Conservation (phyloP, 2,797 vertebrate genomes). For the Parauchenoglanis ngamensis region DNA sequence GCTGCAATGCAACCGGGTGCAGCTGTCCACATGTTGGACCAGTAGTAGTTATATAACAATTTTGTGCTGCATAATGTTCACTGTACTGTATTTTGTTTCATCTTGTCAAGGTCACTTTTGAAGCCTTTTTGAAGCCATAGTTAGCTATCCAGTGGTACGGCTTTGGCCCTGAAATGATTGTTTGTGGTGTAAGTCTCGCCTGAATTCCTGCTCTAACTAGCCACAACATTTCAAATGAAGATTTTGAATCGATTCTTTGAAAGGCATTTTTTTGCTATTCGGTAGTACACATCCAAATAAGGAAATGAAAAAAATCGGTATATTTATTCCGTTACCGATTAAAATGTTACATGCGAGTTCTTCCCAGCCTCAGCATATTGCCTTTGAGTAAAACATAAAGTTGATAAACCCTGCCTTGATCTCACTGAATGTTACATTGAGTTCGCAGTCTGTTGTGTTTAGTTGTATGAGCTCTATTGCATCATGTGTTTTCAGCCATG, state of each 20-base stretch:
- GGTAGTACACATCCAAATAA: background rate
- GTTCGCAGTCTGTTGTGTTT: conserved; percentile 12
- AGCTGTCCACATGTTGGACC: background rate
- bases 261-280: background rate
- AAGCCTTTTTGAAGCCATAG: background rate
- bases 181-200: background rate
- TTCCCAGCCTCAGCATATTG: background rate
- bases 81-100: conserved; percentile 1
- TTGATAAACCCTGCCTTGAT: background rate
- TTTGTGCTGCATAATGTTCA: background rate
- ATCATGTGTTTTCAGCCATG: conserved; percentile 28
- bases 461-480: conserved; percentile 17
- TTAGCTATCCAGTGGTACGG: background rate
- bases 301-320: background rate
- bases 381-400: background rate
- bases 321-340: no score
- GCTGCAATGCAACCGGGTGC: no score
- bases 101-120: background rate
- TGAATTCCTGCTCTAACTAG: conserved; percentile 3
- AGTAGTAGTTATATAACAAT: background rate
- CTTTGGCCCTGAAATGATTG: background rate
- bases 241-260: no score
- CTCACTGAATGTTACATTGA: background rate
- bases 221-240: no score
- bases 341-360: background rate